Evolutionary conservation across 2,113 vertebrate species (phyloP), one percentile per base, ranked within the genome.

Genomic region (Gasterosteus nipponicus): DNA sequence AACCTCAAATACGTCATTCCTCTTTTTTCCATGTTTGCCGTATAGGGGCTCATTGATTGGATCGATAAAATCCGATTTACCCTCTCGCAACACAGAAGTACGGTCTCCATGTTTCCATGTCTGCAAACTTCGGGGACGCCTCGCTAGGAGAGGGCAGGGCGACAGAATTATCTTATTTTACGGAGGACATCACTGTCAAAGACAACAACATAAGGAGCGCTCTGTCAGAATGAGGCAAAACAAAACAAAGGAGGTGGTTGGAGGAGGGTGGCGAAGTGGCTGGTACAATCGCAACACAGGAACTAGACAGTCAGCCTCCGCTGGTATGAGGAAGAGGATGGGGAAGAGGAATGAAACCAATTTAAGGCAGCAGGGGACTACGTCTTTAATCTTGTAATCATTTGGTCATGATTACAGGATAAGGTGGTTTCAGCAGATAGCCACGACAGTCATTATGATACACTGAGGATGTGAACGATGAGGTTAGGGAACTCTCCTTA

Each of bases 281-380:
- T 91, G 90, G 92, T 92, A 93, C 91, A 74, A 79, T 76, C 49
- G 66, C 79, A 89, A 90, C 82, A 91, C 87, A 80, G 77, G 73
- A 69, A 79, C 76, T 58, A 26, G 22, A 73, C 18, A 86, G 77
- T 80, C 73, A 46, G 78, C 1, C 16, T 64, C 80, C 3, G 16
- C 64, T 38, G 46, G 10, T 58, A 56, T 53, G 53, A 31, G 56
- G 42, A 19, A n/a, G 41, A 54, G 41, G 56, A 46, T 16, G 57
- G 44, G 11, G 65, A 54, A 38, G 46, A 66, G 22, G 53, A 74
- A 61, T 46, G 42, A 33, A 67, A 51, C 2, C 1, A 0, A 46
- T 38, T 58, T 44, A 61, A 14, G 19, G 9, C 38, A 33, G 16
- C 2, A 22, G 6, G 46, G 29, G 5, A 35, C 12, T 35, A 46